phyloP scores from a whole-genome alignment of 2,113 vertebrate species.

The Dromaius novaehollandiae region DNA sequence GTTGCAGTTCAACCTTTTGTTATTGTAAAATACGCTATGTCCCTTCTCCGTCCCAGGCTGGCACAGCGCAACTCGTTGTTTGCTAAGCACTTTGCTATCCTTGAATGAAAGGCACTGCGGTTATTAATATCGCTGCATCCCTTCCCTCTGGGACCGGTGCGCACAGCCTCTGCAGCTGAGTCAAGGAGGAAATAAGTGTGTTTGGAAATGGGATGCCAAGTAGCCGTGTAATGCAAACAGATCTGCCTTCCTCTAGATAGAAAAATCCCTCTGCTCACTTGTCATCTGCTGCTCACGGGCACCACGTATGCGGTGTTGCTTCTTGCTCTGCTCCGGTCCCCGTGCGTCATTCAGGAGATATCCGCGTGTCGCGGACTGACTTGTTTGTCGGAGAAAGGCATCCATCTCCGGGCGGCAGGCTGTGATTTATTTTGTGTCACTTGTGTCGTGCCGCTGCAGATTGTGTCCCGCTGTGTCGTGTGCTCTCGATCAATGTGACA shows the following conservation, averaged over 20 bases:
- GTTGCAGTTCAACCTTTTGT: neutral
- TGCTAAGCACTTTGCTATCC: neutral
- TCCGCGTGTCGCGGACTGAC: neutral
- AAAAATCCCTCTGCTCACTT: fast-evolving
- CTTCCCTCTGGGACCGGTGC: neutral
- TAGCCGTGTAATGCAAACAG: fast-evolving
- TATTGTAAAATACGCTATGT: fast-evolving
- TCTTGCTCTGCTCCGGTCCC: neutral
- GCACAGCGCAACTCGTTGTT: neutral
- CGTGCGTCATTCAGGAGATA: neutral
- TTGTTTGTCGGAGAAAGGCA: neutral
- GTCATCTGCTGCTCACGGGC: neutral
- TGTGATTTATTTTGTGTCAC: neutral
- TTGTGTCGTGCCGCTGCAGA: neutral
- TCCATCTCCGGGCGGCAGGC: neutral
- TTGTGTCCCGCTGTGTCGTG: neutral
- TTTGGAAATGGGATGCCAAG: neutral
- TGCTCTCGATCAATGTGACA: neutral
- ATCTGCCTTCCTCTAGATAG: neutral
- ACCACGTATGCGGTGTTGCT: fast-evolving
- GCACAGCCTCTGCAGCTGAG: neutral
- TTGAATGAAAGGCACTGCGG: neutral
- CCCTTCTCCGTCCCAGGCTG: neutral
- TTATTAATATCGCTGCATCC: neutral
- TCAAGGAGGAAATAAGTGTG: fast-evolving